Conservation (phyloP, 2,113 vertebrate genomes). For the Cyprinodon brontotheroides region DNA sequence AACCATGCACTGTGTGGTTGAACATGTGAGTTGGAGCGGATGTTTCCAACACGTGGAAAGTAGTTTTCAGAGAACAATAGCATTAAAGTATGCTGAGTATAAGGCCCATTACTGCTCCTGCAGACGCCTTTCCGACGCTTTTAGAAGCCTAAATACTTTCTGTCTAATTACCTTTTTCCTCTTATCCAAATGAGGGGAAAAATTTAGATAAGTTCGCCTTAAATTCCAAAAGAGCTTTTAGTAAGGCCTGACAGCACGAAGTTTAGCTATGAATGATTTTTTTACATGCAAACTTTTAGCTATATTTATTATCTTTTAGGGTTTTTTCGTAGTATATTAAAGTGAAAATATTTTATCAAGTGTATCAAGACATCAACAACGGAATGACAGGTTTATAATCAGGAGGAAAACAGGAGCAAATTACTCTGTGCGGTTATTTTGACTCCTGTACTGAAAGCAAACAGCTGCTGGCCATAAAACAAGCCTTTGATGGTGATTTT, state of each 20-base stretch:
- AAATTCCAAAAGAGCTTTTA: neutral
- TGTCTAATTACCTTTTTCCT: constrained; percentile 6
- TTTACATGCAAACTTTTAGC: neutral
- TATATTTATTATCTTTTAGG: neutral
- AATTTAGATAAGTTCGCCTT: neutral
- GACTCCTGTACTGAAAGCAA: neutral
- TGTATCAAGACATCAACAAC: neutral
- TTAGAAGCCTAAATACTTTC: constrained; percentile 21
- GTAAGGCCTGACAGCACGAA: neutral
- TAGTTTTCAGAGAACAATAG: constrained; percentile 15
- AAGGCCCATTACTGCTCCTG: neutral
- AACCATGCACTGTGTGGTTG: constrained; percentile 9
- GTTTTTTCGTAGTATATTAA: neutral
- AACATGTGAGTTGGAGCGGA: neutral
- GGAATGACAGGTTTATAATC: neutral
- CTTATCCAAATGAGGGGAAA: neutral
- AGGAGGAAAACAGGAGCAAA: neutral
- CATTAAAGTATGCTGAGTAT: neutral
- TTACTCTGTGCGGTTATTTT: constrained; percentile 3
- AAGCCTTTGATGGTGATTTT: constrained; percentile 10
- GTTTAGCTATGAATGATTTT: neutral
- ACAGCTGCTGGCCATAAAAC: constrained; percentile 9
- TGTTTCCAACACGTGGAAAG: constrained; percentile 18
- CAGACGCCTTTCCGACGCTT: constrained; percentile 8
- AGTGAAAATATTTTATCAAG: neutral